Evolutionary conservation across 2,888 invertebrate genomes (phyloP).

Genomic region (Diaperis boleti): DNA sequence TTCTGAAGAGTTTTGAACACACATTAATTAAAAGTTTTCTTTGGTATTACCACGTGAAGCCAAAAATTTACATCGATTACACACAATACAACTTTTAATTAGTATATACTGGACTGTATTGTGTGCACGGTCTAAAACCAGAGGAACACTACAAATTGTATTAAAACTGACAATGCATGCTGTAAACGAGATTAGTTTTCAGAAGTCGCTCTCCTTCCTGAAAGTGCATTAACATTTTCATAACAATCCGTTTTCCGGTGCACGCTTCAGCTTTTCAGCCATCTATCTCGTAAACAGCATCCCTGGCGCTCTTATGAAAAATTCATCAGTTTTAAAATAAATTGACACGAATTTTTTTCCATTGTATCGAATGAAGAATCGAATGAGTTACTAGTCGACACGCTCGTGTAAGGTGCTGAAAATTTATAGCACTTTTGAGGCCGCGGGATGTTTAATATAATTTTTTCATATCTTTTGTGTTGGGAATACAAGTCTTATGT

Average conservation of each 20-base stretch:
- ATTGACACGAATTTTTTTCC: slow-evolving; percentile 25
- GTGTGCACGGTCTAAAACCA: not conserved
- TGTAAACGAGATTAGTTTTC: not conserved
- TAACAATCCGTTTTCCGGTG: not conserved
- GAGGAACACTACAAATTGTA: not conserved
- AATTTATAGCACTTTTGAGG: slow-evolving; percentile 10
- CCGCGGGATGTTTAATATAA: slow-evolving; percentile 8
- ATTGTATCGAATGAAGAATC: slow-evolving; percentile 27
- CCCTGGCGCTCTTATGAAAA: slow-evolving; percentile 14
- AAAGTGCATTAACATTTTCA: slow-evolving; percentile 3
- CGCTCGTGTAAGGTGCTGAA: slow-evolving; percentile 5
- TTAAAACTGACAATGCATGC: not conserved
- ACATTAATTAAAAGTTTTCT: slow-evolving; percentile 28
- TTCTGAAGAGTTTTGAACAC: slow-evolving; percentile 12
- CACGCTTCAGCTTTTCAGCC: slow-evolving; percentile 1
- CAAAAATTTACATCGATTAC: slow-evolving; percentile 27
- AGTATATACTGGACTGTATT: slow-evolving; percentile 1
- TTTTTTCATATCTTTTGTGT: slow-evolving; percentile 11
- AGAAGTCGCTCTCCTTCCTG: not conserved
- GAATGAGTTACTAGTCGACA: slow-evolving; percentile 23
- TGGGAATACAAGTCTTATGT: not conserved
- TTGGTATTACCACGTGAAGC: slow-evolving; percentile 25
- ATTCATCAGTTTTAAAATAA: slow-evolving; percentile 26
- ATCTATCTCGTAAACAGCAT: slow-evolving; percentile 21
- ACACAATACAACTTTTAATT: slow-evolving; percentile 26